These are phyloP conservation scores for Chrysemys picta DNA, from an alignment of 2,113 vertebrate genomes.

Conservation along the genomic window DNA sequence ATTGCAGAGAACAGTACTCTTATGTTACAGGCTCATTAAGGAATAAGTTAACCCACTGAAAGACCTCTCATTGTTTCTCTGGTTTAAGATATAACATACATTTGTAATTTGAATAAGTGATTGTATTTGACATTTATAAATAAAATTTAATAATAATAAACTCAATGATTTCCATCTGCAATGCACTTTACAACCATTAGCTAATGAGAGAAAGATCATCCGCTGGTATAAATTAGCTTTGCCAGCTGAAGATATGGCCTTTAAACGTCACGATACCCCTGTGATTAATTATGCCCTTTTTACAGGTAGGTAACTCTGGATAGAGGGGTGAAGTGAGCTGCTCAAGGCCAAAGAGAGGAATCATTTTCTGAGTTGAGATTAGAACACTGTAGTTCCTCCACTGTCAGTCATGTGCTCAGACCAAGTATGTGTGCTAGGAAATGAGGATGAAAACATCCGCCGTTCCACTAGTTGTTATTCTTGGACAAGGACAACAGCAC, in stretches of 20 bases:
- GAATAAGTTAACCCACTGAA: background rate
- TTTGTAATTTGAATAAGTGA: background rate
- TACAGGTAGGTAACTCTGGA: background rate
- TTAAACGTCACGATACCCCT: background rate
- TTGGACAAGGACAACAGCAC: background rate
- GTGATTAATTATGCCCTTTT: background rate
- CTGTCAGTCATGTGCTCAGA: background rate
- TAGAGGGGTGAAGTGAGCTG: background rate
- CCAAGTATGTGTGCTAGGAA: background rate
- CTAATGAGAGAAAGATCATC: background rate
- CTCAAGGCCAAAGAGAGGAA: background rate
- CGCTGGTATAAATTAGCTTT: background rate
- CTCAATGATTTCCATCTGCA: background rate
- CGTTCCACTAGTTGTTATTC: background rate
- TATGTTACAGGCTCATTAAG: no score
- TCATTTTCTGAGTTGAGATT: background rate
- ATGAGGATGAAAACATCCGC: background rate
- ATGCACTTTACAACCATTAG: background rate
- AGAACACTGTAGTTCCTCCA: background rate
- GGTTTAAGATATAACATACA: background rate
- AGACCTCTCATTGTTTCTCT: background rate
- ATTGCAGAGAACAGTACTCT: background rate
- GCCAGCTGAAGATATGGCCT: background rate
- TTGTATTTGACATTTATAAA: background rate
- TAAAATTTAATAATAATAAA: background rate